Evolutionary conservation across 2,888 invertebrate genomes (phyloP).

Genomic region (Acronicta psi): DNA sequence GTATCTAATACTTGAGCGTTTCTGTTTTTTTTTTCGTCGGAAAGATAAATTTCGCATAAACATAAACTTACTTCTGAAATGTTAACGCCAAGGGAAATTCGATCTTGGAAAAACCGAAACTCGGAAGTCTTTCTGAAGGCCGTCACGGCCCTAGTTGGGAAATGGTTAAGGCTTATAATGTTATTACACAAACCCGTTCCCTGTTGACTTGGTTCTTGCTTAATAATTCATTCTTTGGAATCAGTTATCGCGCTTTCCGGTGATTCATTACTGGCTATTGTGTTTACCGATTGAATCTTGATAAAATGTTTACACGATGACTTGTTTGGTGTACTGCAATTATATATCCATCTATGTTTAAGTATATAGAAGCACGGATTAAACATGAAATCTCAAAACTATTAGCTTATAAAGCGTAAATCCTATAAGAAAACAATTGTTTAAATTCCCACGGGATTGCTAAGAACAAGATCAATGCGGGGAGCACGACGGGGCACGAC

Average conservation of each 20-base stretch:
- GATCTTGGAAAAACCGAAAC: not conserved
- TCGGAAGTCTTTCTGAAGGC: not conserved
- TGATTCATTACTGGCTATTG: constrained; percentile 49
- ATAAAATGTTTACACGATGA: constrained; percentile 50
- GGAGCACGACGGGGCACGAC: too few relatives aligned
- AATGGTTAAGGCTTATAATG: not conserved
- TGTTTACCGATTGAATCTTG: constrained; percentile 46
- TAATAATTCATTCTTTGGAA: constrained; percentile 49
- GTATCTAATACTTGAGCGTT: too few relatives aligned
- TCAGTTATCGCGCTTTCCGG: constrained; percentile 48
- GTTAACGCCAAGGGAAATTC: too few relatives aligned
- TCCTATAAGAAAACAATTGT: too few relatives aligned
- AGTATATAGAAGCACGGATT: too few relatives aligned
- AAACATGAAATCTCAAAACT: too few relatives aligned
- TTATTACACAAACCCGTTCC: constrained; percentile 2
- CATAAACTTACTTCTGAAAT: too few relatives aligned
- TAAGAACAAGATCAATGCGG: too few relatives aligned
- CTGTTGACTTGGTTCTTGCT: constrained; percentile 16
- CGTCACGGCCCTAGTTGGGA: not conserved
- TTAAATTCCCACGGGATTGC: too few relatives aligned
- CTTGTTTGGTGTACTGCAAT: constrained; percentile 14
- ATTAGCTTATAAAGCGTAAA: too few relatives aligned
- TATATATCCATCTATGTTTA: too few relatives aligned
- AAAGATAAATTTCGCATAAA: not conserved
- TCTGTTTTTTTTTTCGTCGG: too few relatives aligned